A percentile compares a stretch with the other conserved stretches of the same genome.
phyloP scores from a whole-genome alignment of 1,140 invertebrate genomes.

The Achroia grisella region DNA sequence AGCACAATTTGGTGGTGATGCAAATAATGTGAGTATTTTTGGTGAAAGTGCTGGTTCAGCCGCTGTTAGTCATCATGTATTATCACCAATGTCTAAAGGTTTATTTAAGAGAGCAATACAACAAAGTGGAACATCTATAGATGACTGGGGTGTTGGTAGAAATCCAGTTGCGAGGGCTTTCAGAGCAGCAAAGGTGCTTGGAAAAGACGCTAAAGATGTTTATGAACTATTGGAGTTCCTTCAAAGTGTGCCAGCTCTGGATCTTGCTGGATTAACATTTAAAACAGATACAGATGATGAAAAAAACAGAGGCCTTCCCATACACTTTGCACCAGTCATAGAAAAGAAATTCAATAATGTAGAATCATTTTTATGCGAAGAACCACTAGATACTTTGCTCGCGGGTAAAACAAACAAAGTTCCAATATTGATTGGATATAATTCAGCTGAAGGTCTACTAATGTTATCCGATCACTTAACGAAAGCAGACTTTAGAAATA shows the following conservation, averaged over 20 bases:
- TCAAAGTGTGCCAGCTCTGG: slow-evolving; percentile 44
- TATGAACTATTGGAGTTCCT: slow-evolving; percentile 63
- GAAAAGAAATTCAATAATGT: slow-evolving; percentile 43
- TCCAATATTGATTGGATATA: slow-evolving; percentile 75
- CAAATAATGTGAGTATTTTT: slow-evolving; percentile 71
- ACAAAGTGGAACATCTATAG: slow-evolving; percentile 20
- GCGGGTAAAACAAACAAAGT: slow-evolving; percentile 66
- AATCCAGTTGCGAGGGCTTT: slow-evolving; percentile 26
- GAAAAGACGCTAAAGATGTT: slow-evolving; percentile 39
- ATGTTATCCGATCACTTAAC: slow-evolving; percentile 34
- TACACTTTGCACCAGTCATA: slow-evolving; percentile 36
- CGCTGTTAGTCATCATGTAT: slow-evolving; percentile 65
- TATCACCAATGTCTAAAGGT: slow-evolving; percentile 73
- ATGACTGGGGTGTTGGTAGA: slow-evolving; percentile 14
- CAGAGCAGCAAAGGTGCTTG: slow-evolving; percentile 37
- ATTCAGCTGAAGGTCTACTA: slow-evolving; percentile 72
- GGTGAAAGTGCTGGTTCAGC: slow-evolving; percentile 76
- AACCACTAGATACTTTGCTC: slow-evolving; percentile 32
- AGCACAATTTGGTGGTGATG: slow-evolving; percentile 76
- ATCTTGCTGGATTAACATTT: slow-evolving; percentile 21
- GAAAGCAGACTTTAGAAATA: slow-evolving; percentile 29
- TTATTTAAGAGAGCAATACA: slow-evolving; percentile 67
- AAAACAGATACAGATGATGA: neutral
- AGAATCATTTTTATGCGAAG: slow-evolving; percentile 40
- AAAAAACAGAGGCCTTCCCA: neutral